Base-by-base conservation (phyloP, 2,888 invertebrate genomes). In the Griposia aprilina region DNA sequence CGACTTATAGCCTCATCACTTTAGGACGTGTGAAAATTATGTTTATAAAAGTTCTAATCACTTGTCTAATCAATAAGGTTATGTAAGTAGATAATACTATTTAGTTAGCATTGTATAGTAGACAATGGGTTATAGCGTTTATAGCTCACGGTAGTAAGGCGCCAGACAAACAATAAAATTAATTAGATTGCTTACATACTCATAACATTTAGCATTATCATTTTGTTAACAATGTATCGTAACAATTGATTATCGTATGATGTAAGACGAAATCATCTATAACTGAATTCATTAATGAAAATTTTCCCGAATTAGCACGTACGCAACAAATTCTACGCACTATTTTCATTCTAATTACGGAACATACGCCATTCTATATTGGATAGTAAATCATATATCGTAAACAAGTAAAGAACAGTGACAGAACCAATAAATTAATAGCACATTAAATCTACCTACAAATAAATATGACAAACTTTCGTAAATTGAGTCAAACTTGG, bases 21-120 rank as follows among this genome's bases (percentile, higher is more conserved):
- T 74, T 82, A 84, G 88, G 92, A 91, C 82, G 85, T 91, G 92
- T 84, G 83, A 92, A 92, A 88, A 89, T 77, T 76, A 70, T 87
- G 72, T 83, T 78, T 67, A 77, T 59, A 57, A 41, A 66, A 69
- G 66, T 59, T 67, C 69, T 85, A 81, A 88, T 84, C 62, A 70
- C 26, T 85, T 72, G 26, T 81, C 48, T 68, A 78, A 83, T 77
- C 78, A 80, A 79, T 23, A 78, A 60, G 60, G 68, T 80, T 74
- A 78, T 75, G 66, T 73, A 80, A 77, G 68, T 45, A 74, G 60
- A 82, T 78, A 72, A 62, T 72, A 36, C 57, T 52, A 65, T 78
- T 85, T 72, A 77, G 73, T 57, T 78, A 63, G 65, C 70, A 82
- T 88, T 88, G 80, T 78, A 76, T 81, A 72, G 48, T 36, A 72